Conservation (phyloP, 2,113 vertebrate species). For the Colistium nudipinnis region DNA sequence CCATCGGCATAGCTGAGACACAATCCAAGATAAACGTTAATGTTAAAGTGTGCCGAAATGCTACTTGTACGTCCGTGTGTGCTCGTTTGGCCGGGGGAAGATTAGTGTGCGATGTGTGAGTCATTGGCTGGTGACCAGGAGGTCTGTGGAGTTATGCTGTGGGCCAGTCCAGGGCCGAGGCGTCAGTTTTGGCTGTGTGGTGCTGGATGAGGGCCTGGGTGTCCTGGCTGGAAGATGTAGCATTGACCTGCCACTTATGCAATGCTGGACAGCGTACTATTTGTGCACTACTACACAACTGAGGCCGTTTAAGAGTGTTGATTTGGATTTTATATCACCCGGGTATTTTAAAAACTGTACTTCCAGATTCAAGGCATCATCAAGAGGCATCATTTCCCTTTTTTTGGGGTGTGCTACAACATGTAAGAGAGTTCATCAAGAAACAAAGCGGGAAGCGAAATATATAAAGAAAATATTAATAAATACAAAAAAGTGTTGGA, state of each 20-base stretch:
- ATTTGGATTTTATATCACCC: too few species aligned
- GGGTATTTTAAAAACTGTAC: too few species aligned
- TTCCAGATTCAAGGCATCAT: too few species aligned
- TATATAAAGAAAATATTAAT: background rate
- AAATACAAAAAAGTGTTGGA: background rate
- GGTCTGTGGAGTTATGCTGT: slow-evolving; percentile 43
- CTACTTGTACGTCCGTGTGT: background rate
- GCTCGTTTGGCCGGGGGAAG: slow-evolving; percentile 6
- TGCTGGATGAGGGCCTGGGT: slow-evolving; percentile 54
- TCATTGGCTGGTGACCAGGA: slow-evolving; percentile 45
- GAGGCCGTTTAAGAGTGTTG: background rate
- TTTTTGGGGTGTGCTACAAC: background rate
- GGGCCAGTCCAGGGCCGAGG: slow-evolving; percentile 41
- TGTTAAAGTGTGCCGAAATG: background rate
- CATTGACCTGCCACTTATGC: slow-evolving; percentile 19
- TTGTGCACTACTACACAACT: background rate
- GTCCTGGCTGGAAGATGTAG: background rate
- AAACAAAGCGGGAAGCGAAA: background rate
- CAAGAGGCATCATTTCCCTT: background rate
- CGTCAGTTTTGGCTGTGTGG: slow-evolving; percentile 73
- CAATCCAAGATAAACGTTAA: too few species aligned
- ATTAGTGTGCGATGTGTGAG: slow-evolving; percentile 19
- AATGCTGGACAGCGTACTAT: slow-evolving; percentile 3
- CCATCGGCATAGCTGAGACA: too few species aligned
- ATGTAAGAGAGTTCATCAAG: background rate